A percentile compares a stretch with the other conserved stretches of the same genome.
phyloP scores from a whole-genome alignment of 2,113 vertebrate species.

The Trachemys scripta region DNA sequence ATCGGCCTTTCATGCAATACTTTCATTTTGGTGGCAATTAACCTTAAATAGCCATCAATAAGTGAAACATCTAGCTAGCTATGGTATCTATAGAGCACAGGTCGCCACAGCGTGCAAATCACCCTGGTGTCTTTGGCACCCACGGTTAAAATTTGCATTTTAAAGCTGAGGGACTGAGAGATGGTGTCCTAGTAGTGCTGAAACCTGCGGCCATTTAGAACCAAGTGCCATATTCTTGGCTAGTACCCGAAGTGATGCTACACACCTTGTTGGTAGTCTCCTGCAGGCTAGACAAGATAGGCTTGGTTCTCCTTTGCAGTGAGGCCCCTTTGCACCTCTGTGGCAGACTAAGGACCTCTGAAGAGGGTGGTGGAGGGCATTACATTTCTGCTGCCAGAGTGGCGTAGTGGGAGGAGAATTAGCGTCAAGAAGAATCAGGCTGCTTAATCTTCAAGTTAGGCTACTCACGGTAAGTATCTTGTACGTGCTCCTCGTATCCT shows the following conservation, averaged over 20 bases:
- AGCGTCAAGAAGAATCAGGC: background rate
- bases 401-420: background rate
- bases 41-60: background rate
- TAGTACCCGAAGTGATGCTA: background rate
- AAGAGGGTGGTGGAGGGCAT: background rate
- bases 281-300: background rate
- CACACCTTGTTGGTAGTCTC: background rate
- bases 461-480: background rate
- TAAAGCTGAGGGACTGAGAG: background rate
- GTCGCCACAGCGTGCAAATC: background rate
- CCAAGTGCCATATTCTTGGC: background rate
- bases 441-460: conserved; percentile 8
- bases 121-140: background rate
- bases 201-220: background rate
- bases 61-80: background rate
- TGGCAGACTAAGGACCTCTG: background rate
- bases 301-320: background rate
- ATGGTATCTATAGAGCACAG: background rate
- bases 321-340: background rate
- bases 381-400: fast-evolving
- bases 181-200: background rate
- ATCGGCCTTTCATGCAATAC: background rate
- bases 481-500: background rate
- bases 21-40: background rate
- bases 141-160: background rate